Conservation (phyloP, 2,888 invertebrate genomes). For the Odontocerum albicorne region DNA sequence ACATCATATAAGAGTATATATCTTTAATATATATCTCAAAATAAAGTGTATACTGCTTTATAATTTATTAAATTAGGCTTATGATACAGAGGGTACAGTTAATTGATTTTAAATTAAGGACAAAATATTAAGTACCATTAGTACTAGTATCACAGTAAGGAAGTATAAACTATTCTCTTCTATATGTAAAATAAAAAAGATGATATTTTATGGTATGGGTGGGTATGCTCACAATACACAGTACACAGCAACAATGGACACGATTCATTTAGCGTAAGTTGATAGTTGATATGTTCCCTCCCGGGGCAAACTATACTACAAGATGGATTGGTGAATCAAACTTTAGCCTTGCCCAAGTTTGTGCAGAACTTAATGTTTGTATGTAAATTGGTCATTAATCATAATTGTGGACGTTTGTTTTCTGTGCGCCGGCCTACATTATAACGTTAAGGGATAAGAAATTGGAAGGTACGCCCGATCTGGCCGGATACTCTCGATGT, state of each 20-base stretch:
- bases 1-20: too few species aligned
- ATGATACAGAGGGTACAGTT: too few species aligned
- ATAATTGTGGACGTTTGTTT: constrained; percentile 60
- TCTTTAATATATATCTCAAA: too few species aligned
- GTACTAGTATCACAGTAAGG: too few species aligned
- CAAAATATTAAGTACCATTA: too few species aligned
- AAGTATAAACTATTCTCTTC: too few species aligned
- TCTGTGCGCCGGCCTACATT: constrained; percentile 57
- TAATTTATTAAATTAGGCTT: too few species aligned
- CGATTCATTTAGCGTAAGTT: constrained; percentile 22
- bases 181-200: too few species aligned
- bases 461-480: constrained; percentile 49
- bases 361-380: constrained; percentile 29
- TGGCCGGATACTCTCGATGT: constrained; percentile 22
- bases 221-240: too few species aligned
- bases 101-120: too few species aligned
- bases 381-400: constrained; percentile 54
- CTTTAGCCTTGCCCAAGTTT: constrained; percentile 19
- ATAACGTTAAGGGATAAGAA: constrained; percentile 62
- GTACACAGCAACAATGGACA: constrained; percentile 23
- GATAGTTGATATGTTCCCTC: constrained; percentile 32
- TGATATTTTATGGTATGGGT: too few species aligned
- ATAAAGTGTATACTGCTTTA: too few species aligned
- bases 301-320: constrained; percentile 28
- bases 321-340: constrained; percentile 37